phyloP scores from a whole-genome alignment of 1,140 invertebrate species.

The Tenebrio molitor region DNA sequence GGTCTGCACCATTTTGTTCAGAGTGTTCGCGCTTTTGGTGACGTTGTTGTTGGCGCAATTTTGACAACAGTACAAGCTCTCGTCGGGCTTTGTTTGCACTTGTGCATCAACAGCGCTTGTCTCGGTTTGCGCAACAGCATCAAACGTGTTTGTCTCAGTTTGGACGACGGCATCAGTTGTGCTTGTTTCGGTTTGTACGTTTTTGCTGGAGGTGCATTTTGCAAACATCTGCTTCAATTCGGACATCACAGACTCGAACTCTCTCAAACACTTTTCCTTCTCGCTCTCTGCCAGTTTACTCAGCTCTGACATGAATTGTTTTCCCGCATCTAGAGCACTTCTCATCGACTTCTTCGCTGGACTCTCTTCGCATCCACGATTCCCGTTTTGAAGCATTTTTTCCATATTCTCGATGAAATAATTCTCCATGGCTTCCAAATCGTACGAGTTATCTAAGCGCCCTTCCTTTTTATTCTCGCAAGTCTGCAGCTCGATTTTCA shows the following conservation, averaged over 20 bases:
- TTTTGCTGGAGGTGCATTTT: no score
- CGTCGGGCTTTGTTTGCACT: background rate
- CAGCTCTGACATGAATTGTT: background rate
- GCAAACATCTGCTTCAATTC: background rate
- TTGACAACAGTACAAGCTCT: no score
- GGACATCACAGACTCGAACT: background rate
- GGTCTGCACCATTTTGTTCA: background rate
- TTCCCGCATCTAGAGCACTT: background rate
- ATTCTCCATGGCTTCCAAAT: slow-evolving; percentile 1
- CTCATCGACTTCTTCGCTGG: background rate
- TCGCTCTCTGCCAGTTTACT: background rate
- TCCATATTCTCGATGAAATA: slow-evolving; percentile 26
- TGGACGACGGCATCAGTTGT: background rate
- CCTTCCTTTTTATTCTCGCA: background rate
- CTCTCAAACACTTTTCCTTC: background rate
- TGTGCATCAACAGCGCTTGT: background rate
- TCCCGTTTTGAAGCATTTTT: slow-evolving; percentile 42
- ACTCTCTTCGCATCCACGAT: no score
- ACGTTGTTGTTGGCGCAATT: background rate
- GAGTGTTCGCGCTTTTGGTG: background rate
- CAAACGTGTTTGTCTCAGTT: no score
- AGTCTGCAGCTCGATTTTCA: background rate
- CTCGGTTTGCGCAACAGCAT: background rate
- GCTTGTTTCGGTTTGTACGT: slow-evolving; percentile 1
- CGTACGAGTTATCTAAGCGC: background rate